Conservation (phyloP, 2,888 invertebrate species). For the Dexiosoma caninum region DNA sequence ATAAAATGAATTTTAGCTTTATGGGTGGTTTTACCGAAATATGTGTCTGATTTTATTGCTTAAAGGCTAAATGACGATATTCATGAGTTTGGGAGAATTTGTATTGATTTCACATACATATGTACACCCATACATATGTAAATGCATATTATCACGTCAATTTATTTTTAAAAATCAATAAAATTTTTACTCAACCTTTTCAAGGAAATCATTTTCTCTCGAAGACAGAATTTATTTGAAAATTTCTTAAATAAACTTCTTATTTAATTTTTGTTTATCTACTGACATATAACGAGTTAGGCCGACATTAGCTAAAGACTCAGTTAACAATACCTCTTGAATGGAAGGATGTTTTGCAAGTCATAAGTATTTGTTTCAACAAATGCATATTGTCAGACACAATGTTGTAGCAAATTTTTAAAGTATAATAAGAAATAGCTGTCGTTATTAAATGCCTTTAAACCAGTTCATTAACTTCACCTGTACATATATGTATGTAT, state of each 20-base stretch:
- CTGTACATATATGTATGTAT: slow-evolving; percentile 22
- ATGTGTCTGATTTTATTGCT: slow-evolving; percentile 11
- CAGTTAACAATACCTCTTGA: too few relatives aligned
- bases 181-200: not conserved
- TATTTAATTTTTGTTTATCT: too few relatives aligned
- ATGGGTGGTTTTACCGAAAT: not conserved
- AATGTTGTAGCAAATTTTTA: not conserved
- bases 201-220: too few relatives aligned
- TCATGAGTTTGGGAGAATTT: not conserved
- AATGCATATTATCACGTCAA: not conserved
- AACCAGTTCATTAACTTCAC: slow-evolving; percentile 55
- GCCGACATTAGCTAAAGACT: not conserved
- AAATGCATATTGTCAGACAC: not conserved
- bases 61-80: not conserved
- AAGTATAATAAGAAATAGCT: not conserved
- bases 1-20: not conserved
- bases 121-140: too few relatives aligned
- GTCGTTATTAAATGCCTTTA: slow-evolving; percentile 30
- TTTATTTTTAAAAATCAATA: not conserved
- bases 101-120: not conserved
- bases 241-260: too few relatives aligned
- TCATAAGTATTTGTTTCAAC: too few relatives aligned
- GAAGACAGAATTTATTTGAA: too few relatives aligned
- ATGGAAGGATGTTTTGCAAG: too few relatives aligned
- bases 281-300: too few relatives aligned